phyloP scores from a whole-genome alignment of 1,140 invertebrate genomes.

The Drosophila aff. region DNA sequence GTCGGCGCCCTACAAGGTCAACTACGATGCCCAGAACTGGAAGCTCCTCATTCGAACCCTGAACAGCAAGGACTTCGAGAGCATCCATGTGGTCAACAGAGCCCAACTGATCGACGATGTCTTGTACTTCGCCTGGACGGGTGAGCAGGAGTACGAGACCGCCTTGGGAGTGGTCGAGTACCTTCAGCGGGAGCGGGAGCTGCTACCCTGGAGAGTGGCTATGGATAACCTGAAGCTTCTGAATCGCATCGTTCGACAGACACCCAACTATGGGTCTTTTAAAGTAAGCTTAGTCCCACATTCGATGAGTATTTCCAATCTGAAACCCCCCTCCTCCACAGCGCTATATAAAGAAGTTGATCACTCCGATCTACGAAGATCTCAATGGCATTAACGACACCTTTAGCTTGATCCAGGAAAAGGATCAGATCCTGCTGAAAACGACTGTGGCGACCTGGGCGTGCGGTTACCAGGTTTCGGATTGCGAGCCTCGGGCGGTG shows the following conservation, averaged over 20 bases:
- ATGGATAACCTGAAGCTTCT: slow-evolving; percentile 85
- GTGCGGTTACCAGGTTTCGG: slow-evolving; percentile 87
- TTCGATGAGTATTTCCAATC: not conserved
- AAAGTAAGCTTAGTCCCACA: slow-evolving; percentile 69
- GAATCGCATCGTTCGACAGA: slow-evolving; percentile 85
- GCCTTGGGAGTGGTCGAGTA: slow-evolving; percentile 87
- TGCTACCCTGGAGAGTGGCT: slow-evolving; percentile 87
- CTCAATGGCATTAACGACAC: slow-evolving; percentile 86
- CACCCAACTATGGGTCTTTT: slow-evolving; percentile 86
- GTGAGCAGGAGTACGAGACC: slow-evolving; percentile 88
- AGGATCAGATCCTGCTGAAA: slow-evolving; percentile 87
- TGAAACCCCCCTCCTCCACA: slow-evolving; percentile 32
- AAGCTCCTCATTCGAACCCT: slow-evolving; percentile 87
- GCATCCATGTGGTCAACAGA: slow-evolving; percentile 89
- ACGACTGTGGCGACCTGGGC: slow-evolving; percentile 86
- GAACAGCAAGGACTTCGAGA: slow-evolving; percentile 84
- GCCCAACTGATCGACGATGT: slow-evolving; percentile 93
- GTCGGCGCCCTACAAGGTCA: slow-evolving; percentile 89
- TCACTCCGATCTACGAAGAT: slow-evolving; percentile 86
- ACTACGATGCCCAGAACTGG: slow-evolving; percentile 91
- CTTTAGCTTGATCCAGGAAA: slow-evolving; percentile 73
- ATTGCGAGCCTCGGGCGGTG: slow-evolving; percentile 87
- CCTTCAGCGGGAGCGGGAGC: slow-evolving; percentile 87
- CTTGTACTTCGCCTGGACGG: slow-evolving; percentile 90
- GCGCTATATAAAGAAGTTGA: slow-evolving; percentile 87